Evolutionary conservation across 2,113 vertebrate species (phyloP).

Genomic region (Raphicerus campestris): DNA sequence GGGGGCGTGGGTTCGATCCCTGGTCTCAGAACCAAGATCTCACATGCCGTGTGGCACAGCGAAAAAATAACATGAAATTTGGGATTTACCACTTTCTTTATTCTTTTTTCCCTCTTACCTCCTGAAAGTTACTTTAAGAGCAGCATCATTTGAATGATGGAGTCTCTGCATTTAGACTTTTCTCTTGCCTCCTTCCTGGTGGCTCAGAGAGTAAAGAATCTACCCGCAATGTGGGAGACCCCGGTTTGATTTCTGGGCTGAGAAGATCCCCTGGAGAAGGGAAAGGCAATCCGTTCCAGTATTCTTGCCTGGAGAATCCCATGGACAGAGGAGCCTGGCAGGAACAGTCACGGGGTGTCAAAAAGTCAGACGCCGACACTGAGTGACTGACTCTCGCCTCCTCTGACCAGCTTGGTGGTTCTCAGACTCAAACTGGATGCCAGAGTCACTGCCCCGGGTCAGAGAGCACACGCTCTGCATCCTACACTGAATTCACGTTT

Average conservation of each 20-base stretch:
- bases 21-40: not conserved
- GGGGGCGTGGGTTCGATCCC: not conserved
- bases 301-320: not conserved
- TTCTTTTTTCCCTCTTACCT: not conserved
- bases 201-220: not conserved
- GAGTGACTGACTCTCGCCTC: not conserved
- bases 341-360: not conserved
- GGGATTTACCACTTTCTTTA: not conserved
- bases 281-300: not conserved
- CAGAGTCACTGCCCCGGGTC: not conserved
- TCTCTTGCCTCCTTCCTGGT: not conserved
- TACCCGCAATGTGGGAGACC: not conserved
- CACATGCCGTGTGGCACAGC: not conserved
- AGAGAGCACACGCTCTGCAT: not conserved
- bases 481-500: not conserved
- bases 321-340: not conserved
- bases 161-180: not conserved
- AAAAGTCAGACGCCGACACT: not conserved
- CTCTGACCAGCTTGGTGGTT: not conserved
- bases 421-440: not conserved
- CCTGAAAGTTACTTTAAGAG: not conserved
- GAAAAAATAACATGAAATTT: not conserved
- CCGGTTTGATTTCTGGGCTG: not conserved
- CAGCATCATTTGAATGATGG: not conserved
- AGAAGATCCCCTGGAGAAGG: not conserved